Base-by-base conservation (phyloP, 2,888 invertebrate genomes). In the Acrocera orbiculus region DNA sequence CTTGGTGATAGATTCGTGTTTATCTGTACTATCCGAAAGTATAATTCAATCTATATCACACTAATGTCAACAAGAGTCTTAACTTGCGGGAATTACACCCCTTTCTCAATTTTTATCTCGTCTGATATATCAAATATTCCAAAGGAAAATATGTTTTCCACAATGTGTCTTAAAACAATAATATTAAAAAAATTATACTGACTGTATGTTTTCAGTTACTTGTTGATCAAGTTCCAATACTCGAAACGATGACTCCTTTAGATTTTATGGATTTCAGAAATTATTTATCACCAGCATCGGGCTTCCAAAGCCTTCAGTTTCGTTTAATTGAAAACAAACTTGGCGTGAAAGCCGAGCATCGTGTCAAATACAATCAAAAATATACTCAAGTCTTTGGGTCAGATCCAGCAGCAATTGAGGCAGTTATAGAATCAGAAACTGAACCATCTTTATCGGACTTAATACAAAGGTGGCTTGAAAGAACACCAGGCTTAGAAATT, bases 181-280 rank as follows among this genome's bases (percentile, higher is more conserved):
- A 2, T 7, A 22, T 2, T 13, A 4, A 13, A 32, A 24, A 13
- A 39, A 19, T 34, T 25, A 27, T 17, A 34, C 34, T 29, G 39
- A 38, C 26, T 30, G 4, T 31, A 11, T 15, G 4, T 24, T 32
- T 32, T 1, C 62, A 95, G 90, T 66, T 96, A 1, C 67, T 96
- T 30, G 90, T 87, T 24, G 96, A 98, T 53, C 96, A 98, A 65
- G 90, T 98, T 26, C 80, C 83, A 63, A 92, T 98, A 45, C 62
- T 98, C 45, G 98, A 98, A 62, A 96, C 96, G 0, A 98, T 98
- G 98, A 93, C 95, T 0, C 95, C 98, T 0, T 61, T 95, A 38
- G 98, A 98, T 61, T 98, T 98, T 53, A 86, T 98, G 79, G 95
- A 95, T 51, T 98, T 98, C 60, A 73, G 96, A 30, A 73, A 81